These are phyloP conservation scores for Euura saliciscinereae DNA, from an alignment of 1,140 invertebrate species.

Conservation along the genomic window DNA sequence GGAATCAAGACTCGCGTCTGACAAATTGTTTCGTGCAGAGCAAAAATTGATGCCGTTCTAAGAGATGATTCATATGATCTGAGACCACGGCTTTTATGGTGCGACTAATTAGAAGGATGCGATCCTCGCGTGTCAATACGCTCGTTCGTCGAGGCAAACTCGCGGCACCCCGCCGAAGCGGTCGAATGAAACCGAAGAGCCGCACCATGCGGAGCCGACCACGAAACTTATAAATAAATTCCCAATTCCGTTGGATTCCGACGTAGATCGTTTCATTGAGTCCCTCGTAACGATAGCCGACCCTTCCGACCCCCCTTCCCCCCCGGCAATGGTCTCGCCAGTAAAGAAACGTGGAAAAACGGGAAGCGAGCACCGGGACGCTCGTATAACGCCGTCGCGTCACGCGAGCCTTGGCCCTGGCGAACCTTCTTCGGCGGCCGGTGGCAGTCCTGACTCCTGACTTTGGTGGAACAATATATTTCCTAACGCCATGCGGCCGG, in stretches of 20 bases:
- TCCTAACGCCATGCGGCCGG: background rate
- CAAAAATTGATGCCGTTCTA: background rate
- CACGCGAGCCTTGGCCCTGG: background rate
- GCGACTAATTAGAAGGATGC: background rate
- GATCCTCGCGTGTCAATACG: constrained; percentile 1
- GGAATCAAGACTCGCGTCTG: too few relatives aligned
- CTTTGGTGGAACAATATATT: constrained; percentile 4
- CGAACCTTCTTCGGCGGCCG: background rate
- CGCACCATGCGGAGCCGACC: background rate
- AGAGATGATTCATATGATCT: background rate
- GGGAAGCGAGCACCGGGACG: background rate
- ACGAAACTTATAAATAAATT: constrained; percentile 3
- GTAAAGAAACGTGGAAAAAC: background rate
- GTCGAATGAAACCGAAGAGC: background rate
- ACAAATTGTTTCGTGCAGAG: too few relatives aligned
- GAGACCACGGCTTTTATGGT: background rate
- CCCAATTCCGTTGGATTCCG: background rate
- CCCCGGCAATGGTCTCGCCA: background rate
- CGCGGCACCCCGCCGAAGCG: background rate
- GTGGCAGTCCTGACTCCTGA: background rate
- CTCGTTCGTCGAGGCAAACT: background rate
- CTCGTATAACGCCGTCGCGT: background rate
- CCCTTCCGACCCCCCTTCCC: background rate
- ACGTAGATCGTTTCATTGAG: background rate
- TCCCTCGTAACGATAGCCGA: background rate